These are phyloP conservation scores for Rhopilema esculentum DNA, from an alignment of 30 jellyfish, hydroid and myxozoan genomes.

Conservation along the genomic window DNA sequence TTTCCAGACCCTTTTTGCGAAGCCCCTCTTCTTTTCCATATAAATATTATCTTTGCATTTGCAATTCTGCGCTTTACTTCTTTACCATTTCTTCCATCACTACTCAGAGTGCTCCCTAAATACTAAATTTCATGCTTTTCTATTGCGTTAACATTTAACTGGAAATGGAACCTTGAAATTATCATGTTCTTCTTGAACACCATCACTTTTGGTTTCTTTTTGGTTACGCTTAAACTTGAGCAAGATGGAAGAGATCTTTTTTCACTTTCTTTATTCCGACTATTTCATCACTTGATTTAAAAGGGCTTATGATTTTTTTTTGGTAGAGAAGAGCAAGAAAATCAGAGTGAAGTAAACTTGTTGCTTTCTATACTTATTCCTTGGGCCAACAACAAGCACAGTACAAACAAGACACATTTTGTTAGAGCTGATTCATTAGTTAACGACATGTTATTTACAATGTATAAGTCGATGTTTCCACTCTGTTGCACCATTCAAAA, in stretches of 20 bases:
- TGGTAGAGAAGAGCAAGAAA: no score
- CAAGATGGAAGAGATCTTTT: no score
- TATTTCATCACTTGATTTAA: no score
- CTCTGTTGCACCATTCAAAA: no score
- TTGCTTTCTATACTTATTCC: no score
- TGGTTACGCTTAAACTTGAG: background rate
- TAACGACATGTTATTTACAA: no score
- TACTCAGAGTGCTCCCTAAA: background rate
- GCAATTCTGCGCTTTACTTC: background rate
- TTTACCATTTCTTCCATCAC: background rate
- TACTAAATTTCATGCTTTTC: background rate
- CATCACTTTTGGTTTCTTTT: background rate
- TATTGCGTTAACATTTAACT: background rate
- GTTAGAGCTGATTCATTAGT: no score
- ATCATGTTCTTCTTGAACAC: background rate
- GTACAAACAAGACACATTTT: no score
- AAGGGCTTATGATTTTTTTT: no score
- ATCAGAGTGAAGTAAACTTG: no score
- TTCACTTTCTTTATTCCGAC: conserved; percentile 1
- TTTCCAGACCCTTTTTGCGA: background rate
- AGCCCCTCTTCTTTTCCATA: background rate
- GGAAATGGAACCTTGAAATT: background rate
- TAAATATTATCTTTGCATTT: background rate
- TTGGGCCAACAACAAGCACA: no score
- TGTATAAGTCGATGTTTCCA: no score